phyloP scores from a whole-genome alignment of 2,888 invertebrate species.

The Andrena fulva region DNA sequence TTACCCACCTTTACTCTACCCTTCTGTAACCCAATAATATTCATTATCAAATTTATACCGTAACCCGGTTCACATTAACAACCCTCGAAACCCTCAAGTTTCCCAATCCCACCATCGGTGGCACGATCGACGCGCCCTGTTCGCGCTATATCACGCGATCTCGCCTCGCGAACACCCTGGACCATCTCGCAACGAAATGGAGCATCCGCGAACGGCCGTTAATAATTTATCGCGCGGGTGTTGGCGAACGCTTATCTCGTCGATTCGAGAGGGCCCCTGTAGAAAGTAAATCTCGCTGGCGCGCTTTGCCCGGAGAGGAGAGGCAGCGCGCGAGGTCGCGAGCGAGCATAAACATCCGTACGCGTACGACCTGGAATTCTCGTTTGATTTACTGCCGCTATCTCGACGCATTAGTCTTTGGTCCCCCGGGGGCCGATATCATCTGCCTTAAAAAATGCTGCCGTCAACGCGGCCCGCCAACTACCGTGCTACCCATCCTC shows the following conservation, averaged over 20 bases:
- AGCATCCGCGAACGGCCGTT: conserved; percentile 60
- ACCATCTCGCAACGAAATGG: conserved; percentile 44
- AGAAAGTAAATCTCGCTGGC: conserved; percentile 73
- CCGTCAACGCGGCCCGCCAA: conserved; percentile 78
- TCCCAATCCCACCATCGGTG: not conserved
- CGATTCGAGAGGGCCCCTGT: conserved; percentile 64
- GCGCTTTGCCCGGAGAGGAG: conserved; percentile 34
- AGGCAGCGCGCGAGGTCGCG: conserved; percentile 65
- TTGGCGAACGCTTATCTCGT: conserved; percentile 63
- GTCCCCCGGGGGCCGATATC: conserved; percentile 77
- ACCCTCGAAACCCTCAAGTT: not conserved
- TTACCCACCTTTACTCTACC: too few species aligned
- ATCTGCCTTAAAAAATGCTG: conserved; percentile 80
- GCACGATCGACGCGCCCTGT: not conserved
- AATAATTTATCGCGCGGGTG: conserved; percentile 68
- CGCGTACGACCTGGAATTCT: conserved; percentile 75
- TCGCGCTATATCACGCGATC: conserved; percentile 27
- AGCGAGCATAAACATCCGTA: conserved; percentile 73
- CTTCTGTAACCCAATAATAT: too few species aligned
- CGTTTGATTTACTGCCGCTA: conserved; percentile 81
- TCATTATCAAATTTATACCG: too few species aligned
- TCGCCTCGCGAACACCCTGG: conserved; percentile 3
- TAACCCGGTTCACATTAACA: too few species aligned
- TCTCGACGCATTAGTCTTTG: conserved; percentile 82
- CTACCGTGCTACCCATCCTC: conserved; percentile 78